A percentile compares a stretch with the other conserved stretches of the same genome.
These are phyloP conservation scores for Halichondria panicea DNA, from an alignment of 37 sponge, comb jelly and placozoan species.

Conservation along the genomic window DNA sequence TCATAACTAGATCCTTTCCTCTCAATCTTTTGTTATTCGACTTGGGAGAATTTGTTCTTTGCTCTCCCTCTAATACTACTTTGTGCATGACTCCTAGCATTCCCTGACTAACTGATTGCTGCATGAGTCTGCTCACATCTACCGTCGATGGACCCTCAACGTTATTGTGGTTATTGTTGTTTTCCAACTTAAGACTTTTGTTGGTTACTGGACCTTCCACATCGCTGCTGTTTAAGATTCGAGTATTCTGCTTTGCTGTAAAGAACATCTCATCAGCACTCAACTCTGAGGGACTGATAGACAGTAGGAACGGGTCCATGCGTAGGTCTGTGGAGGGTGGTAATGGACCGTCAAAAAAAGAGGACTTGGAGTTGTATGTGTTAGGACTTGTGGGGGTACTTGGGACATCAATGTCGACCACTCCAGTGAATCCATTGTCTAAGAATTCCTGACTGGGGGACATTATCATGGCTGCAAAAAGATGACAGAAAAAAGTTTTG, in stretches of 20 bases:
- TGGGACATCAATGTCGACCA: neutral
- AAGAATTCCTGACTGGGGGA: conserved; percentile 35
- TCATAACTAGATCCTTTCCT: neutral
- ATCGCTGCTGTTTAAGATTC: neutral
- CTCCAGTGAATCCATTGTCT: neutral
- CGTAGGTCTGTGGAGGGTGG: no score
- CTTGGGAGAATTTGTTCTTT: conserved; percentile 2
- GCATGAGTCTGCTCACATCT: conserved; percentile 4
- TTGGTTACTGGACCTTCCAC: neutral
- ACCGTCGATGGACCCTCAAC: neutral
- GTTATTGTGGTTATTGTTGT: neutral
- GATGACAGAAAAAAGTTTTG: neutral
- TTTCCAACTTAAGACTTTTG: neutral
- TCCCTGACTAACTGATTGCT: conserved; percentile 7
- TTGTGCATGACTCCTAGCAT: conserved; percentile 13
- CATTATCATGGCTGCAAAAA: conserved; percentile 4
- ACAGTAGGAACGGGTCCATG: no score
- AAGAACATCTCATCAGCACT: neutral
- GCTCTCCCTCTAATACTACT: conserved; percentile 1
- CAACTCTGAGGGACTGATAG: neutral
- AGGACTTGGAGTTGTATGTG: neutral
- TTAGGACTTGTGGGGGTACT: neutral
- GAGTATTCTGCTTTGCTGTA: neutral
- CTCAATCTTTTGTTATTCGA: neutral
- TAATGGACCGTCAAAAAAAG: neutral